phyloP scores from a whole-genome alignment of 2,888 invertebrate genomes.

The Archips xylosteana region DNA sequence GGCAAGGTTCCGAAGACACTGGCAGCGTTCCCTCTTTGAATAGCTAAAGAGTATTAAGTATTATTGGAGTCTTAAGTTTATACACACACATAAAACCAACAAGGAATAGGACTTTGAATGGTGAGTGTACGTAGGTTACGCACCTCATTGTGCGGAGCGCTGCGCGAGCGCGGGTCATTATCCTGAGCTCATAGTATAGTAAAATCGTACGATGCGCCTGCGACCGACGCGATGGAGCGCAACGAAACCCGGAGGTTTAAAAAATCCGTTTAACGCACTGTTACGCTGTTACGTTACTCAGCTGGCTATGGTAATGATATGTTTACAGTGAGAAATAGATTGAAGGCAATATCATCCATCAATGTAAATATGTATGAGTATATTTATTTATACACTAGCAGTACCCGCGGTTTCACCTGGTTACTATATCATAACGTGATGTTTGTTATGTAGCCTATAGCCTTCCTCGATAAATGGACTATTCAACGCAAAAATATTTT shows the following conservation, averaged over 20 bases:
- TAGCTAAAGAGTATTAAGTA: no score
- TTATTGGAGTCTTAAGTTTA: no score
- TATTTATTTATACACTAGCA: no score
- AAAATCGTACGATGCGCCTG: constrained; percentile 36
- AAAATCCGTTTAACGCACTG: constrained; percentile 29
- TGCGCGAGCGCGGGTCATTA: constrained; percentile 51
- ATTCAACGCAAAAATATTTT: no score
- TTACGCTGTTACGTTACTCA: constrained; percentile 21
- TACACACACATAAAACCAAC: neutral
- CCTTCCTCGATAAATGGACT: no score
- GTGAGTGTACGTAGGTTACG: constrained; percentile 45
- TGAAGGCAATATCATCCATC: neutral
- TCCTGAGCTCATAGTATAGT: constrained; percentile 45
- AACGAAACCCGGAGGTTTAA: constrained; percentile 11
- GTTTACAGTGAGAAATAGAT: neutral
- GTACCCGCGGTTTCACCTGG: no score
- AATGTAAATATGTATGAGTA: neutral
- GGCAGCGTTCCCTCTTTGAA: no score
- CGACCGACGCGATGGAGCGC: constrained; percentile 38
- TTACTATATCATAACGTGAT: no score
- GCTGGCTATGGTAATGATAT: constrained; percentile 5
- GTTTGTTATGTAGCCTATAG: no score
- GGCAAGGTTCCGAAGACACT: no score
- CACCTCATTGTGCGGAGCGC: constrained; percentile 50
- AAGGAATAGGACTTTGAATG: constrained; percentile 34